Evolutionary conservation across 2,113 vertebrate species (phyloP).

Genomic region (Shinisaurus crocodilurus): DNA sequence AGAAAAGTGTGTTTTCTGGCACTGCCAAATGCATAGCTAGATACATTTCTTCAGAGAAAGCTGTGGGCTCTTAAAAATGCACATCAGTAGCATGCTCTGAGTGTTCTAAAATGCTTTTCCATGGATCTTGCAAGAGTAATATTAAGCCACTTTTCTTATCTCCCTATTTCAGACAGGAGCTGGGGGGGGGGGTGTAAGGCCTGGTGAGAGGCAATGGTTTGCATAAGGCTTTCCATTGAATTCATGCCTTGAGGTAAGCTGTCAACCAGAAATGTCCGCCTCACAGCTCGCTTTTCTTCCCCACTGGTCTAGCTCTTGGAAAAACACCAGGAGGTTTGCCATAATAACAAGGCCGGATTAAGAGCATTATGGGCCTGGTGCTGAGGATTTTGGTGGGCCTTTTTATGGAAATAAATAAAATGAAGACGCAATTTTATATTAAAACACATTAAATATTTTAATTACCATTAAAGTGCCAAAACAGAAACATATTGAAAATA

Average conservation of each 20-base stretch:
- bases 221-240: not conserved
- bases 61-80: not conserved
- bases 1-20: not conserved
- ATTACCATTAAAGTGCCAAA: too few relatives aligned
- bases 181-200: not conserved
- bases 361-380: too few relatives aligned
- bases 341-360: not conserved
- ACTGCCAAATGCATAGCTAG: not conserved
- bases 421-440: too few relatives aligned
- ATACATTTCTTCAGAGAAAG: not conserved
- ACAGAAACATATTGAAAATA: too few relatives aligned
- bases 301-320: too few relatives aligned
- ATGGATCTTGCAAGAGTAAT: not conserved
- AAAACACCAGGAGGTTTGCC: not conserved
- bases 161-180: not conserved
- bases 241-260: not conserved
- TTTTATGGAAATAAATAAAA: too few relatives aligned
- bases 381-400: too few relatives aligned
- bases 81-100: not conserved
- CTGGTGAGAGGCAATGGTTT: not conserved
- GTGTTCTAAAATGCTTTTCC: not conserved
- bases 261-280: not conserved
- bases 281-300: not conserved
- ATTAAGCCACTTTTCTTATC: not conserved
- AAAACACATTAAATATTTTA: too few relatives aligned